Base-by-base conservation (phyloP, 1,140 invertebrate genomes). In the Nephotettix cincticeps region DNA sequence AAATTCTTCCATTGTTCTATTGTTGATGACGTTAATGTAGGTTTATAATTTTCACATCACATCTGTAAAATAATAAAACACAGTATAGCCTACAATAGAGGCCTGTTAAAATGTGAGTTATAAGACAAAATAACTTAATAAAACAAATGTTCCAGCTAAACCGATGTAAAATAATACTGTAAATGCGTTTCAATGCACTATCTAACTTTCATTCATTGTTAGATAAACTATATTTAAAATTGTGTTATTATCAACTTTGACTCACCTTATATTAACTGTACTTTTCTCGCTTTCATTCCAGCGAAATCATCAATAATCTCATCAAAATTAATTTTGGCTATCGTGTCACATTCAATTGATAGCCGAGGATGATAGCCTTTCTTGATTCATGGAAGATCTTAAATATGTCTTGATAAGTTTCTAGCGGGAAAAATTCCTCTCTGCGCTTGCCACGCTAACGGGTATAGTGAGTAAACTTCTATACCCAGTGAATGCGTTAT, bases 301-400 rank as follows among this genome's bases (percentile, higher is more conserved):
- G 47, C 47, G 47, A 51, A 51, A n/a, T 51, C 47, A n/a, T 21
- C 47, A 51, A 51, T 51, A 9, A 51, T 51, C 3, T 51, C 47
- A 51, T 51, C 14, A 51, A 51, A 51, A 51, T 21, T 51, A 21
- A 51, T 51, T 51, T 51, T 61, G 28, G 21, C 4, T n/a, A 25
- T 27, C 27, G 25, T 61, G 28, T 61, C 56, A 27, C 6, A 27
- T 61, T 61, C 56, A 28, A 61, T 61, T 11, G 56, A 61, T n/a
- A 61, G 56, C 23, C 56, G 27, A n/a, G n/a, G 28, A 61, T 30
- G 56, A 28, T 61, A 61, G 28, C 56, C 56, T 61, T 61, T 61
- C 56, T 61, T 61, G 19, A 4, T 3, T n/a, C 56, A 61, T 61
- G 11, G 56, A 61, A 6, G 56, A 61, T 27, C 56, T 61, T 61